These are phyloP conservation scores for Circaetus cinerascens DNA, from an alignment of 2,113 vertebrate species.

Conservation along the genomic window DNA sequence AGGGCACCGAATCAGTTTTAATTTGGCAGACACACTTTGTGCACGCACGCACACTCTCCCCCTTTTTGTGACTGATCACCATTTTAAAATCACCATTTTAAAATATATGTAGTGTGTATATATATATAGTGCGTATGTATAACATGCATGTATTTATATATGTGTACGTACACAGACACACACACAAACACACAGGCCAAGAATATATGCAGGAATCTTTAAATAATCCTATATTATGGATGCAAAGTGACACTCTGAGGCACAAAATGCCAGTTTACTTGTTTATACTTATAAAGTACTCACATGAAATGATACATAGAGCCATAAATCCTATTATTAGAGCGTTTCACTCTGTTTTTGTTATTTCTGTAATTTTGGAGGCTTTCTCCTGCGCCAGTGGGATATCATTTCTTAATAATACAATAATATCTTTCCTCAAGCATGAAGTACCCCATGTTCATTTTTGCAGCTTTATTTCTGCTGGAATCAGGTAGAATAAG, in stretches of 20 bases:
- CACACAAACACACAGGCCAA: background rate
- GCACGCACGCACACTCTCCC: background rate
- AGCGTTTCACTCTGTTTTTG: background rate
- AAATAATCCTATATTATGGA: background rate
- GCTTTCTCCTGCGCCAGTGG: background rate
- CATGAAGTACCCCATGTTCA: background rate
- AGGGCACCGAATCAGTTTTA: background rate
- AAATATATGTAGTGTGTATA: too few relatives aligned
- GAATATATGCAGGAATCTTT: background rate
- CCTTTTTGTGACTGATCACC: background rate
- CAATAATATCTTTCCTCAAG: background rate
- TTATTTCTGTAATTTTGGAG: background rate
- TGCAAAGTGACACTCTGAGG: background rate
- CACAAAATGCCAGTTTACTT: background rate
- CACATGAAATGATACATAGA: background rate
- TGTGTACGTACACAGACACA: background rate
- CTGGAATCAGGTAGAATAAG: background rate
- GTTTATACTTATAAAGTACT: background rate
- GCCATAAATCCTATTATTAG: background rate
- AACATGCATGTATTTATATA: background rate
- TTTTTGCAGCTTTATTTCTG: background rate
- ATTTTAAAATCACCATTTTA: background rate
- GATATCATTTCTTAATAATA: background rate
- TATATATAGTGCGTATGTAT: background rate
- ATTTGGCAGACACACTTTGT: background rate